Evolutionary conservation across 2,888 invertebrate genomes (phyloP), one percentile per base, ranked within the genome.

Genomic region (Sialis lutaria): DNA sequence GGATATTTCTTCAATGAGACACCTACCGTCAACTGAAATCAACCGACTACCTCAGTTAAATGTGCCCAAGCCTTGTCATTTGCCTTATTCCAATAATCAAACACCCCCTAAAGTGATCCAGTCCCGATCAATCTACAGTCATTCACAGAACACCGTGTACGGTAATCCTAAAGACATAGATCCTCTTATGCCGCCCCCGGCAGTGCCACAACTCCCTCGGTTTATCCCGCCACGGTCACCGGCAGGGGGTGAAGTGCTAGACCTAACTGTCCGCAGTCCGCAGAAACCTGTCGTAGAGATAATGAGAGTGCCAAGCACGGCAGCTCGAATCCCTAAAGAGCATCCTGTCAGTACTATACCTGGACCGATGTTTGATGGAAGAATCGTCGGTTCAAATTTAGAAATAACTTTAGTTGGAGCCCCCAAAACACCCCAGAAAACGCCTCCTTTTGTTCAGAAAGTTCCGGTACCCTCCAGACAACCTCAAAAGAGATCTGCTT

Each of bases 351-450:
- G 10, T 46, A 9, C 42, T 48, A 58, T 67, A 40, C 57, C 58
- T 9, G 58, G 67, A 39, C 57, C 58, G 8, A 47, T 62, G 30
- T 53, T 72, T 41, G 72, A 71, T 40, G 66, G 67, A 10, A 58
- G 69, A 34, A 64, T 65, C 5, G 64, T 79, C 33, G 76, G 77
- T 0, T 75, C 79, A 1, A 82, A 82, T 57, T 60, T 83, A 46
- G 82, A 82, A 58, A 83, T 83, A 31, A 82, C 82, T 0, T 58
- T 83, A 50, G 81, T 82, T 0, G 72, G 69, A 49, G 72, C 69
- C 48, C 70, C 74, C 0, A 62, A 48, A 60, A 49, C 49, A 33
- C 42, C 46, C 41, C 50, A 44, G 45, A 47, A 51, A 42, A 40
- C 39, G 44, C 40, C 22, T 33, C 44, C 37, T 35, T 41, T 45